Conservation (phyloP, 1,140 invertebrate genomes). For the Lithobius niger region DNA sequence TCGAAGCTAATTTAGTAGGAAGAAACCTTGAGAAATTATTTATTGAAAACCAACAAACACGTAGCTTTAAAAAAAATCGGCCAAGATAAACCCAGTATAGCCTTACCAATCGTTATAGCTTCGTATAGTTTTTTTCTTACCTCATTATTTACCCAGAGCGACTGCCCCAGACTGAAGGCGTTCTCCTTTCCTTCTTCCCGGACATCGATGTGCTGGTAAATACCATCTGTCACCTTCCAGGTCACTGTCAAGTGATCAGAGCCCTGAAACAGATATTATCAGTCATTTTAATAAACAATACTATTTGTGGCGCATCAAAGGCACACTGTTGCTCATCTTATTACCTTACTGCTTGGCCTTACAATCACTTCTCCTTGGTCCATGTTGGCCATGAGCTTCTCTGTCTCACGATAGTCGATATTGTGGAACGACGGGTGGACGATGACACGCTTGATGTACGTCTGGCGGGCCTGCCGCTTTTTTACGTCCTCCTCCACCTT, state of each 20-base stretch:
- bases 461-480: constrained; percentile 59
- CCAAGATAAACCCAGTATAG: neutral
- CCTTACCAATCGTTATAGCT: neutral
- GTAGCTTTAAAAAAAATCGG: neutral
- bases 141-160: constrained; percentile 59
- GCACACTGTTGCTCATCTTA: constrained; percentile 77
- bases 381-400: constrained; percentile 77
- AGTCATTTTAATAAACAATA: no score
- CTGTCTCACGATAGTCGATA: constrained; percentile 82
- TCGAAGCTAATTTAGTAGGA: no score
- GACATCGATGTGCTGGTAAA: constrained; percentile 93
- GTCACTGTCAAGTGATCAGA: constrained; percentile 92
- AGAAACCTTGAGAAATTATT: no score
- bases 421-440: constrained; percentile 97
- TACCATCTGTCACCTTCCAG: constrained; percentile 91
- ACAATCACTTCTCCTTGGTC: constrained; percentile 95
- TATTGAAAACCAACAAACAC: no score
- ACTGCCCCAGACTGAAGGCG: constrained; percentile 81
- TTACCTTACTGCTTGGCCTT: constrained; percentile 81
- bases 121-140: constrained; percentile 8
- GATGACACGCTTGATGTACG: constrained; percentile 88
- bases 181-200: constrained; percentile 94
- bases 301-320: no score
- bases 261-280: constrained; percentile 42
- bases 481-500: constrained; percentile 65